Percentiles rank a stretch among this genome's conserved stretches.
Evolutionary conservation across 2,113 vertebrate genomes (phyloP).

Genomic region (Sinosuthora webbiana): DNA sequence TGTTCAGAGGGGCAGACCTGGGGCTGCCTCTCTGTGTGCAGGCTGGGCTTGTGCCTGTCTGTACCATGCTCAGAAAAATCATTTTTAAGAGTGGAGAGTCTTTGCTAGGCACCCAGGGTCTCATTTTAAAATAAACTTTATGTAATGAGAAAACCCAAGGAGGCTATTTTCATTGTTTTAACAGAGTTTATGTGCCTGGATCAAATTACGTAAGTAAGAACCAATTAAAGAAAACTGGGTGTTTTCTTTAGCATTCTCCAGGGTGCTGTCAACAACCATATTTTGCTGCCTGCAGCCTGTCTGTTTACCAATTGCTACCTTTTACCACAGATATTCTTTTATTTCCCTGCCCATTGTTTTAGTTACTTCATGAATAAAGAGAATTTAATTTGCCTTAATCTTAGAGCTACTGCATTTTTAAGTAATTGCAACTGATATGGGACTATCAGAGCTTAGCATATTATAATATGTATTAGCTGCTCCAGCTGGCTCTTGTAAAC

Average conservation of each 20-base stretch:
- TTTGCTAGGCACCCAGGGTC: not conserved
- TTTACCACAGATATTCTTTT: not conserved
- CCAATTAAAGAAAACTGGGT: not conserved
- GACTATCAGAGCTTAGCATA: constrained; percentile 16
- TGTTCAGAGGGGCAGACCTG: not conserved
- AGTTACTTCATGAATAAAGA: constrained; percentile 27
- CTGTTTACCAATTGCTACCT: not conserved
- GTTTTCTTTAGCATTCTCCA: not conserved
- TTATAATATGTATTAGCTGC: constrained; percentile 45
- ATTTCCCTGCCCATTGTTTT: constrained; percentile 35
- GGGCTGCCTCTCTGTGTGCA: not conserved
- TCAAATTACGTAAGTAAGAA: not conserved
- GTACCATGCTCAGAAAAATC: not conserved
- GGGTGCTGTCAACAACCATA: not conserved
- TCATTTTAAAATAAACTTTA: not conserved
- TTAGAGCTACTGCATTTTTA: constrained; percentile 25
- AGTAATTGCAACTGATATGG: constrained; percentile 38
- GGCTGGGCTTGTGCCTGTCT: not conserved
- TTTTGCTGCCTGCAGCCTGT: not conserved
- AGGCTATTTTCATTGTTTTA: not conserved
- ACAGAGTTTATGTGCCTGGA: not conserved
- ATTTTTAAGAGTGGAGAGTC: not conserved
- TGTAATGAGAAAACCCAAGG: not conserved
- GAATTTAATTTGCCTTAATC: constrained; percentile 26
- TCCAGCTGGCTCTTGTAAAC: constrained; percentile 36